Base-by-base conservation (phyloP, 2,113 vertebrate genomes). In the Silurus asotus region DNA sequence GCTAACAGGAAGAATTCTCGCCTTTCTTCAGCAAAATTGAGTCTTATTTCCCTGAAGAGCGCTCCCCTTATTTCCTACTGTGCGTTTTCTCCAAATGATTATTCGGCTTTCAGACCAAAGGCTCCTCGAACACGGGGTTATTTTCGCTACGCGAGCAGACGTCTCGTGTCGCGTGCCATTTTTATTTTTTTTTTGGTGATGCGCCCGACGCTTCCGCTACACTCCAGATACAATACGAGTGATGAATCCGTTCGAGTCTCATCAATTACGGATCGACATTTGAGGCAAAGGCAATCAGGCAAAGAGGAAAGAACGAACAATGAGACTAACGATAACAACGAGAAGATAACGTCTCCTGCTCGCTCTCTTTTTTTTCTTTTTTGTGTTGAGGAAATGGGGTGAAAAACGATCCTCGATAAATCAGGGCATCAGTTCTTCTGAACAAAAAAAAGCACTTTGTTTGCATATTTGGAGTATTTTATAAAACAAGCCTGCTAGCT, bases 231-330 rank as follows among this genome's bases (percentile, higher is more conserved):
- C 69, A 81, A 84, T 82, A 62, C 28, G 48, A 87, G 58, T 70
- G 77, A 87, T 87, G 53, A 86, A 84, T 64, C 56, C n/a, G 49
- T 84, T 87, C 69, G 62, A 74, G 81, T 85, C 84, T 53, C 19
- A 56, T 74, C n/a, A 69, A 17, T 78, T 64, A 58, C 3, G 48
- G 51, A 81, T 25, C 59, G 53, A 65, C 79, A 10, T 79, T 19
- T 37, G 53, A 58, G 83, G 17, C n/a, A 74, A 89, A 86, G 55
- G 59, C 64, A 70, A 88, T 89, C 85, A 87, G 76, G 80, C 70
- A 37, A 25, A 59, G 20, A 62, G 83, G 69, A 76, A 62, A 15
- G 45, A 61, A 37, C 1, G 28, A 61, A 37, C 28, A 37, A 37
- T 37, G 28, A 37, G 28, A 37, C 28, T 37, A 37, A 37, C 28